These are phyloP conservation scores for Siniperca scherzeri DNA, from an alignment of 2,797 vertebrate genomes.

Conservation along the genomic window DNA sequence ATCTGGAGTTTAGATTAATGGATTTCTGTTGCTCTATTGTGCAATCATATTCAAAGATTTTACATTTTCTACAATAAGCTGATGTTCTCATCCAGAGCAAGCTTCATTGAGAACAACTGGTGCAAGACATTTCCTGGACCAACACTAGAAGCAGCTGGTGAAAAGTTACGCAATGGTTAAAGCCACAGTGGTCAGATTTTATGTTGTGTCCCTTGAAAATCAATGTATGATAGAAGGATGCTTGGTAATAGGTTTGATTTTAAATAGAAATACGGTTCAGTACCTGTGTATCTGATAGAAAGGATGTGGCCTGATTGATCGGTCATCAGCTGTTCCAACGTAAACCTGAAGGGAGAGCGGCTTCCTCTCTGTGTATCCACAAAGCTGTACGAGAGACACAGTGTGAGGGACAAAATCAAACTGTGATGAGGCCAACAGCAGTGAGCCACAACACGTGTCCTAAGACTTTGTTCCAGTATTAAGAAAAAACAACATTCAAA, in stretches of 20 bases:
- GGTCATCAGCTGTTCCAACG: conserved; percentile 94
- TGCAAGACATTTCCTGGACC: conserved; percentile 34
- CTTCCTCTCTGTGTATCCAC: conserved; percentile 91
- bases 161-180: conserved; percentile 36
- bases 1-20: neutral
- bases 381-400: conserved; percentile 83
- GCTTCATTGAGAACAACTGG: conserved; percentile 19
- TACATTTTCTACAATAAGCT: conserved; percentile 3
- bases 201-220: neutral
- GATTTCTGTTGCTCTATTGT: neutral
- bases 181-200: conserved; percentile 21
- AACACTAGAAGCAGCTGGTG: conserved; percentile 45
- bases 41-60: neutral
- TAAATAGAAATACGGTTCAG: neutral
- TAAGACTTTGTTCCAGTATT: conserved; percentile 16
- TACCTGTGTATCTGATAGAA: conserved; percentile 96
- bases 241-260: neutral
- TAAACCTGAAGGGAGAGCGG: conserved; percentile 94
- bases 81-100: neutral
- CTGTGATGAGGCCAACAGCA: conserved; percentile 42
- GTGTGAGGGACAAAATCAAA: conserved; percentile 33
- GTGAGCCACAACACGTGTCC: conserved; percentile 18
- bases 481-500: neutral
- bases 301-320: conserved; percentile 92
- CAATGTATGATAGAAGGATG: neutral